Percentiles rank a stretch among this genome's conserved stretches.
phyloP scores from a whole-genome alignment of 2,888 invertebrate genomes.

The Augochlorella aurata region DNA sequence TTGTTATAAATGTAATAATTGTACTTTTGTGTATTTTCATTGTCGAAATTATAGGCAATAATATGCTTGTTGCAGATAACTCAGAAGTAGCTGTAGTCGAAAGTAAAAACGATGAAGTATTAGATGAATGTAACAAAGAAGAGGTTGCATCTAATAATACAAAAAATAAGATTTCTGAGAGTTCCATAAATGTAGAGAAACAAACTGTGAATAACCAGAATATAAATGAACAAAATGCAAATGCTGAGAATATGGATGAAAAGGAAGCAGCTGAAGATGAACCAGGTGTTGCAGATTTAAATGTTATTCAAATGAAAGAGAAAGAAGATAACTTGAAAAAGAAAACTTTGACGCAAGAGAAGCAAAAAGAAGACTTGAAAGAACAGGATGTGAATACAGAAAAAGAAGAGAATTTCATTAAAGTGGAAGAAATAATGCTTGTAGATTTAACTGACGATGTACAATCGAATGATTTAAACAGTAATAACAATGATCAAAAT shows the following conservation, averaged over 20 bases:
- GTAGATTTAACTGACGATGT: not conserved
- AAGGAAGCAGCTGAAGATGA: not conserved
- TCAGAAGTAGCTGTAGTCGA: constrained; percentile 69
- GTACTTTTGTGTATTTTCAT: not conserved
- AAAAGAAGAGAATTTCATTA: too few species aligned
- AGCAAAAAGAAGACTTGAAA: not conserved
- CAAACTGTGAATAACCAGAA: not conserved
- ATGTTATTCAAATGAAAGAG: too few species aligned
- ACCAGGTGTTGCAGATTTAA: not conserved
- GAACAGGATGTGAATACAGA: too few species aligned
- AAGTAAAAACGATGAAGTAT: constrained; percentile 74
- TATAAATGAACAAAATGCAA: not conserved
- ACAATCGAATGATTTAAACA: not conserved
- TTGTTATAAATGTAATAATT: not conserved
- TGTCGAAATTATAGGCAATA: not conserved
- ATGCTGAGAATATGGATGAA: not conserved
- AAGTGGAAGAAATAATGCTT: not conserved
- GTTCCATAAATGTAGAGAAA: not conserved
- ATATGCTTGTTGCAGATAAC: constrained; percentile 63
- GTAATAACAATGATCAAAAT: not conserved
- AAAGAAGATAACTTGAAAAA: not conserved
- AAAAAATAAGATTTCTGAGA: not conserved
- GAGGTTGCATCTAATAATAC: constrained; percentile 56
- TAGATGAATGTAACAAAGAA: constrained; percentile 72
- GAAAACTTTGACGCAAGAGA: not conserved